Evolutionary conservation across 2,113 vertebrate species (phyloP), one percentile per base, ranked within the genome.

Genomic region (Coptodon rendalli): DNA sequence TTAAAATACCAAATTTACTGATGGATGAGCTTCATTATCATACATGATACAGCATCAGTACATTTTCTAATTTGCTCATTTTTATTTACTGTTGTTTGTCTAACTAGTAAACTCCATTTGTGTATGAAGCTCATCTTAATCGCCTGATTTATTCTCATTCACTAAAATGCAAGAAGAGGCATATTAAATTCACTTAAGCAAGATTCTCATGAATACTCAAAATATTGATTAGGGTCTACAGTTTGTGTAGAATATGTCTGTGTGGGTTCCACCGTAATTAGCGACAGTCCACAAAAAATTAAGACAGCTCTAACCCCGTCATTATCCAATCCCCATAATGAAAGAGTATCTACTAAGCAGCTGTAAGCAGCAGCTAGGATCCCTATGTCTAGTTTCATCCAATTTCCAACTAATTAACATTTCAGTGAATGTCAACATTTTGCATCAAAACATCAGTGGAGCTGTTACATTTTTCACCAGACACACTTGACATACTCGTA

Each of bases 301-400:
- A 27, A 87, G 48, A 63, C 52, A 68, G 56, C 24, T 89, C 53
- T 87, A 82, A 89, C 88, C 57, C 76, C 19, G 5, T 89, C 36
- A 91, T 93, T 89, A 94, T 93, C 89, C 81, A 94, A 90, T 95
- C 68, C 82, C 48, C 16, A n/a, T 81, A 89, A 85, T 93, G 79
- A 90, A 80, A 66, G 83, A 68, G 82, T 73, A 71, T 89, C 59
- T 86, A 3, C 53, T 68, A n/a, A 89, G 36, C 80, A 89, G 92
- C 88, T 88, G 81, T 66, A 89, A 82, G 73, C 73, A 78, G 45
- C 57, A 80, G 29, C 59, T 78, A 80, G 22, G 17, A 83, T 80
- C 71, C 19, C 68, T 48, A 38, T 38, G n/a, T 82, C 16, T 63
- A 13, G 38, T 82, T 80, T 59, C 31, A 43, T 82, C 22, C 8